phyloP scores from a whole-genome alignment of 1,140 invertebrate genomes.

The Coptotermes formosanus region DNA sequence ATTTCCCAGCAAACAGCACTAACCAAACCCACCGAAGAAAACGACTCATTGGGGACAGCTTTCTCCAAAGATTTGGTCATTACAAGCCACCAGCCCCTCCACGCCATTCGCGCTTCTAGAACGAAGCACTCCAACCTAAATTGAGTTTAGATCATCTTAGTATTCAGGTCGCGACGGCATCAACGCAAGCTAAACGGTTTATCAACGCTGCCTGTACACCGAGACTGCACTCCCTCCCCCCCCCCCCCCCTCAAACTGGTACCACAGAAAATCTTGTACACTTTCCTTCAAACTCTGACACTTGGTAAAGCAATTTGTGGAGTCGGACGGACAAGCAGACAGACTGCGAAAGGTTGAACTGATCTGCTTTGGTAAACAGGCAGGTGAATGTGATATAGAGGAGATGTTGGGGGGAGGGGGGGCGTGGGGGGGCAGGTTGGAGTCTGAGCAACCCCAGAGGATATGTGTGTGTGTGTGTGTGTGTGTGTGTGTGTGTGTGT shows the following conservation, averaged over 20 bases:
- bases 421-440: too few relatives aligned
- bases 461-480: too few relatives aligned
- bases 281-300: slow-evolving; percentile 22
- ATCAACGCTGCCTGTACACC: slow-evolving; percentile 8
- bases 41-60: slow-evolving; percentile 1
- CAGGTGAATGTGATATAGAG: not conserved
- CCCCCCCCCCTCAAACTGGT: not conserved
- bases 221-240: not conserved
- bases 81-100: not conserved
- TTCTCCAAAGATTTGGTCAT: slow-evolving; percentile 27
- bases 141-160: slow-evolving; percentile 27
- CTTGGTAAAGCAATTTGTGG: slow-evolving; percentile 25
- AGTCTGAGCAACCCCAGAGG: too few relatives aligned
- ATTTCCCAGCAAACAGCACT: not conserved
- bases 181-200: slow-evolving; percentile 12
- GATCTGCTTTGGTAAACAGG: slow-evolving; percentile 16
- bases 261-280: not conserved
- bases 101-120: not conserved
- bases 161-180: not conserved
- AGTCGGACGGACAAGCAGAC: not conserved
- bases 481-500: too few relatives aligned
- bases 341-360: not conserved
- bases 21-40: not conserved
- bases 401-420: too few relatives aligned
- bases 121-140: not conserved